Base-by-base conservation (phyloP, 2,888 invertebrate species). In the Catocala fraxini region DNA sequence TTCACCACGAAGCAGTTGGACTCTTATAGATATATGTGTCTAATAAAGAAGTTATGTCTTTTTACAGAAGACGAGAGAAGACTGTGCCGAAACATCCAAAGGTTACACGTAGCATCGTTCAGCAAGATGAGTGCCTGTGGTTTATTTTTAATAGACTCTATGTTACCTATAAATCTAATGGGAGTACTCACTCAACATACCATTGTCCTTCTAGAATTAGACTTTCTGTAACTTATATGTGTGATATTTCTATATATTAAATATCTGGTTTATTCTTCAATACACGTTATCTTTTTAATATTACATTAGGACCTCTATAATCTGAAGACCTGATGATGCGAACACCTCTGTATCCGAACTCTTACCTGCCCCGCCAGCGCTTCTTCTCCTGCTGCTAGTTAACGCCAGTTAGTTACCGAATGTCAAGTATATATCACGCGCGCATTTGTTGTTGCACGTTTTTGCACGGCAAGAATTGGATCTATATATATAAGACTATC, bases 171-270 rank as follows among this genome's bases (percentile, higher is more conserved):
- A 0, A 10, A 25, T 33, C 47, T 61, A 9, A n/a, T 55, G 2
- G 13, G n/a, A 2, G 4, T 61, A 3, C n/a, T 52, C 2, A 56
- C 61, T 13, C 56, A 56, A 9, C 10, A 61, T 42, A 51, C 48
- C n/a, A 47, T 56, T 52, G 51, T 61, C 0, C 34, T 61, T 1
- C 15, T 61, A 5, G 56, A 61, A 25, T 56, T 61, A 35, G 13
- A 46, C 10, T 35, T 61, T 45, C 25, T 60, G 39, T 60, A 41
- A 48, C 10, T n/a, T 39, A 6, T 25, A 39, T 39, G 15, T 5
- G 5, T 12, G 0, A 0, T 25, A 13, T 7, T 1, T 45, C 5
- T 45, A 5, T 39, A 9, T 10, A 4, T 5, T 15, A 41, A 15
- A 51, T 15, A 42, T 42, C 3, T 11, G 5, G 5, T 42, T 5